Base-by-base conservation (phyloP, 1,140 invertebrate genomes). In the Eubasilissa regina region DNA sequence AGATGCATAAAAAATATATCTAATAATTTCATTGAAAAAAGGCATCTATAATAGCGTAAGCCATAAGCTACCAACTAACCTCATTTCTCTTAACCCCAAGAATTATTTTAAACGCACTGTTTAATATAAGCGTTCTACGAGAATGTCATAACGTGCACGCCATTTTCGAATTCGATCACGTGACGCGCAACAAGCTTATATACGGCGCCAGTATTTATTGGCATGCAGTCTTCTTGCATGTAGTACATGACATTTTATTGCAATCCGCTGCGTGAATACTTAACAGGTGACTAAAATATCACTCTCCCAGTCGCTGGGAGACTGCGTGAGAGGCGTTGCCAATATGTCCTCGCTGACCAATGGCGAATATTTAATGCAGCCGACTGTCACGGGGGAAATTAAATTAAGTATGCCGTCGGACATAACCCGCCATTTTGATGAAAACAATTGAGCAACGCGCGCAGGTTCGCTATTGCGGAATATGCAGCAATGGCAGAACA, bases 231-330 rank as follows among this genome's bases (percentile, higher is more conserved):
- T 25, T 62, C 12, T 62, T 62, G 58, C 21, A 17, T 60, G 56
- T 6, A 35, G 25, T 60, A 68, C 64, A 68, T 68, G 64, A 68
- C 64, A 68, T 48, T 68, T 68, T 68, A 68, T 68, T 68, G 64
- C 64, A 68, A 15, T 44, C 47, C 43, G 64, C 64, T 9, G 64
- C 64, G 19, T 68, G 64, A 68, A 68, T 48, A 68, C 43, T 68
- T 13, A 68, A 44, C 35, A 47, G 64, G 35, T 44, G 64, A 68
- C 64, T 68, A 44, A 68, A 64, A 68, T 68, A 68, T 68, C 64
- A 68, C 64, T 15, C 21, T 11, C 21, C 56, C 15, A 60, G 17
- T 15, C 56, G 19, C 13, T 19, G 15, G 21, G 56, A 15, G 21
- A 35, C 10, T 7, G 11, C 35, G 35, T n/a, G 45, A 47, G 64